Conservation (phyloP, 2,797 vertebrate genomes). For the Oreochromis mossambicus region DNA sequence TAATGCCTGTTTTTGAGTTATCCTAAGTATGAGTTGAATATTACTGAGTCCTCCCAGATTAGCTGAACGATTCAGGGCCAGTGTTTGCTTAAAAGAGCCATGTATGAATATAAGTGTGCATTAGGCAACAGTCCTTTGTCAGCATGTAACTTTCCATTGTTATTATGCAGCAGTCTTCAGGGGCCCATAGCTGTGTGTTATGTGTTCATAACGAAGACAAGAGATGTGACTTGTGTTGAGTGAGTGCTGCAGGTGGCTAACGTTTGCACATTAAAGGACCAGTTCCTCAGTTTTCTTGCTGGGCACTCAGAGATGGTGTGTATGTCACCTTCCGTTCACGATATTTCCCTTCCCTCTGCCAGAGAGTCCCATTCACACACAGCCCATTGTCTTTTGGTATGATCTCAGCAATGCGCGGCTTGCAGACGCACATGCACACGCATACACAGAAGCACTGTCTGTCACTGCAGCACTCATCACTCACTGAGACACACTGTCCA, state of each 20-base stretch:
- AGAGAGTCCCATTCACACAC: constrained; percentile 71
- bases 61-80: neutral
- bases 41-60: neutral
- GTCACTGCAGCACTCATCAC: constrained; percentile 69
- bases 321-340: constrained; percentile 54
- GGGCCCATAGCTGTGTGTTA: neutral
- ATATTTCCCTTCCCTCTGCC: constrained; percentile 67
- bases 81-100: neutral
- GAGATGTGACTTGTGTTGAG: neutral
- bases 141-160: neutral
- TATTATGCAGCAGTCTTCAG: neutral
- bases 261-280: constrained; percentile 10
- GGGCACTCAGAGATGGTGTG: constrained; percentile 32
- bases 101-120: neutral
- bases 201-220: neutral
- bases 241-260: constrained; percentile 31
- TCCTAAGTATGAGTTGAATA: accelerated
- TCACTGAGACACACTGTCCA: constrained; percentile 72
- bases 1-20: neutral
- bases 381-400: constrained; percentile 74
- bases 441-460: constrained; percentile 66
- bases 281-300: neutral
- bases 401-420: constrained; percentile 70
- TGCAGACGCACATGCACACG: constrained; percentile 35
- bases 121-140: neutral